Evolutionary conservation across 2,113 vertebrate genomes (phyloP).

Genomic region (Mobula birostris): DNA sequence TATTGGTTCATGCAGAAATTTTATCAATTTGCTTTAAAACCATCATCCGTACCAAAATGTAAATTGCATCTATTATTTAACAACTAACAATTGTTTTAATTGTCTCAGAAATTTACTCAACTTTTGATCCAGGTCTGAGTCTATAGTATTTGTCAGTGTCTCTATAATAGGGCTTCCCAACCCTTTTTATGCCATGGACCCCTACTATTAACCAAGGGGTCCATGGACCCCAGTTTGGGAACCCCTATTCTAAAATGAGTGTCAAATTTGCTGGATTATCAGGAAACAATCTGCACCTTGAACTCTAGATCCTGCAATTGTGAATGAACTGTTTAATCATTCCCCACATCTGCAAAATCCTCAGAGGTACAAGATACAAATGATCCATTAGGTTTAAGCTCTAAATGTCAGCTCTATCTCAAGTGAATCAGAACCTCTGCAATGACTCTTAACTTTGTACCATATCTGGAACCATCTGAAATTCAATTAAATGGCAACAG

Average conservation of each 20-base stretch:
- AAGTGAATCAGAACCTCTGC: background rate
- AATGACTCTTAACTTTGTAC: background rate
- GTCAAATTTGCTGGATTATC: background rate
- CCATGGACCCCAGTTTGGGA: too few species aligned
- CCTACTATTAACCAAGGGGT: too few species aligned
- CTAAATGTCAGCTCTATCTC: background rate
- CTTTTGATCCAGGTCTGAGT: background rate
- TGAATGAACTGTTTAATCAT: background rate
- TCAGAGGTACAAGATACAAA: background rate
- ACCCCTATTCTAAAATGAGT: background rate
- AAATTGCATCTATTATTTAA: background rate
- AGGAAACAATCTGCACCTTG: background rate
- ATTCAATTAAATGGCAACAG: background rate
- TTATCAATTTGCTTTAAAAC: too few species aligned
- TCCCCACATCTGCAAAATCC: background rate
- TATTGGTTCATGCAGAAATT: too few species aligned
- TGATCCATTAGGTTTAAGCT: background rate
- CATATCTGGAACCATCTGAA: background rate
- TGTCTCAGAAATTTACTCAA: background rate
- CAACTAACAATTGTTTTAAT: background rate
- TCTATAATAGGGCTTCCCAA: too few species aligned
- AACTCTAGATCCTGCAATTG: background rate
- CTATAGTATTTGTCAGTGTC: background rate
- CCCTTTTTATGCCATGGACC: too few species aligned
- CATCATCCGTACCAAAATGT: background rate